A percentile compares a stretch with the other conserved stretches of the same genome.
phyloP scores from a whole-genome alignment of 2,888 invertebrate genomes.

The Caenorhabditis auriculariae region DNA sequence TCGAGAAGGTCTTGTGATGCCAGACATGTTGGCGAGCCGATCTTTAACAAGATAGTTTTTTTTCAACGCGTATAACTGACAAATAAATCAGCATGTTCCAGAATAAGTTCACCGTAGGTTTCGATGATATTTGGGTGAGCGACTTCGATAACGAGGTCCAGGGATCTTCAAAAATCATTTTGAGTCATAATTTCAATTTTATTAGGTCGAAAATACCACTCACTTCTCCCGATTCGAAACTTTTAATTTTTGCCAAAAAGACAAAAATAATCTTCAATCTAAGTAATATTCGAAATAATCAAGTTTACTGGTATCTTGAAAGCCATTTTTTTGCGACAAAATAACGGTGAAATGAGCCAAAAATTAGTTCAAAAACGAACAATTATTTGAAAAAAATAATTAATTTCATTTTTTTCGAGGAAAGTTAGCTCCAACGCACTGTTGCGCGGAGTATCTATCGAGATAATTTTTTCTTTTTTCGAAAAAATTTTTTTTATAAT shows the following conservation, averaged over 20 bases:
- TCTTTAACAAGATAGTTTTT: constrained; percentile 52
- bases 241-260: too few species aligned
- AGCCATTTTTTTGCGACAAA: too few species aligned
- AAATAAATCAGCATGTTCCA: constrained; percentile 67
- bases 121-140: constrained; percentile 68
- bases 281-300: too few species aligned
- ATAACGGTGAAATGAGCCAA: too few species aligned
- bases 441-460: too few species aligned
- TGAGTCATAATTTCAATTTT: background rate
- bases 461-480: too few species aligned
- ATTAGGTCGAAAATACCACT: background rate
- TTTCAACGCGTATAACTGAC: constrained; percentile 52
- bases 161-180: constrained; percentile 38
- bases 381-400: too few species aligned
- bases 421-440: too few species aligned
- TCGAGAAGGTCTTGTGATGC: constrained; percentile 65
- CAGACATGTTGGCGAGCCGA: constrained; percentile 70
- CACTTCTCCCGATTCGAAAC: background rate
- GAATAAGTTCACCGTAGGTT: constrained; percentile 66
- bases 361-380: too few species aligned
- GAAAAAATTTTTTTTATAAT: too few species aligned
- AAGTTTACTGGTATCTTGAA: too few species aligned
- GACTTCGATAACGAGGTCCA: constrained; percentile 67
- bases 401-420: too few species aligned
- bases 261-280: background rate